A percentile compares a stretch with the other conserved stretches of the same genome.
phyloP scores from a whole-genome alignment of 2,113 vertebrate species.

The Puffinus mauretanicus region DNA sequence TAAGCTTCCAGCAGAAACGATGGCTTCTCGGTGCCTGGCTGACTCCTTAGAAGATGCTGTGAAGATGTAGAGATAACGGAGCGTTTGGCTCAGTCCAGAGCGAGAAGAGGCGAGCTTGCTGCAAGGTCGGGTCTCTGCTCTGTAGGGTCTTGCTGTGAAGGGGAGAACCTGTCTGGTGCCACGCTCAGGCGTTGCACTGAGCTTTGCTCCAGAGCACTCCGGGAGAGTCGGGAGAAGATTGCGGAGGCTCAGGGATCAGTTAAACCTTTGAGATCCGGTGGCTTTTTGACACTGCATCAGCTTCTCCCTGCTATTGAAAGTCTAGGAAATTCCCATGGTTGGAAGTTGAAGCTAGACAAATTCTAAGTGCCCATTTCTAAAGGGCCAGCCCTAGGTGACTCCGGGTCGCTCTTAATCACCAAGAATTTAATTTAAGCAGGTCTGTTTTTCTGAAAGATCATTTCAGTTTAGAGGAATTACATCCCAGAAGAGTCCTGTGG shows the following conservation, averaged over 20 bases:
- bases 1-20: not conserved
- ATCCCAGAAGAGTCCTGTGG: not conserved
- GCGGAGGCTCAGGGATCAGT: not conserved
- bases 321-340: not conserved
- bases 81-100: not conserved
- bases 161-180: not conserved
- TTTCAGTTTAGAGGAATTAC: not conserved
- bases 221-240: not conserved
- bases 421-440: not conserved
- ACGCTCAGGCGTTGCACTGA: rapidly evolving
- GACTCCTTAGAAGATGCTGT: not conserved
- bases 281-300: not conserved
- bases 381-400: not conserved
- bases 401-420: not conserved
- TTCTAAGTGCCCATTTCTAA: not conserved
- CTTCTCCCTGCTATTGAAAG: not conserved
- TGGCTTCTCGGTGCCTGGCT: not conserved
- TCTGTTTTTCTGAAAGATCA: not conserved
- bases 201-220: not conserved
- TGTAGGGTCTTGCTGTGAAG: not conserved
- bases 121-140: rapidly evolving
- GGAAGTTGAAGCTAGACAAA: not conserved
- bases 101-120: too few relatives aligned
- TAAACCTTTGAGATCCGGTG: not conserved
- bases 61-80: not conserved